phyloP scores from a whole-genome alignment of 2,113 vertebrate genomes.

The Brachypteracias leptosomus region DNA sequence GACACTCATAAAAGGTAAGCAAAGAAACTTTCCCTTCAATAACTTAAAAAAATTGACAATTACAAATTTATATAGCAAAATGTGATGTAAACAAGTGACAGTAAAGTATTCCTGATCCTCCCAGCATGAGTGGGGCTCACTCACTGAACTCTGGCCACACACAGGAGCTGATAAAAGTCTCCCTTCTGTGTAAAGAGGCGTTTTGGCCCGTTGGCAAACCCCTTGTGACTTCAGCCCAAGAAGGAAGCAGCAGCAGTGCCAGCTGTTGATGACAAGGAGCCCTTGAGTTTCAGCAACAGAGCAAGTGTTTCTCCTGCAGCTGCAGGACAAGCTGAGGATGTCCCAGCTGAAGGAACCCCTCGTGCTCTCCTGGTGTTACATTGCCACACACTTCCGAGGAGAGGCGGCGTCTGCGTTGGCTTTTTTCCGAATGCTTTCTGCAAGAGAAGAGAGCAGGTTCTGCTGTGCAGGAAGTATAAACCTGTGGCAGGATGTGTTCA shows the following conservation, averaged over 20 bases:
- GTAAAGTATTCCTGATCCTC: not conserved
- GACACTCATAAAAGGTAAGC: not conserved
- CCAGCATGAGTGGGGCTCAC: not conserved
- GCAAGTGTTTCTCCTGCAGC: not conserved
- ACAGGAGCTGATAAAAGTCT: not conserved
- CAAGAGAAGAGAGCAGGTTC: not conserved
- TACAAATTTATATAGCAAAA: not conserved
- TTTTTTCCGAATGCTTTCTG: conserved; percentile 88
- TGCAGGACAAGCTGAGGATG: not conserved
- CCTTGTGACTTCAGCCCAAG: not conserved
- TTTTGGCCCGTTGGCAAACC: not conserved
- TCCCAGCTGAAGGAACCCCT: fast-evolving
- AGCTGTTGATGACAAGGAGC: not conserved
- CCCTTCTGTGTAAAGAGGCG: not conserved
- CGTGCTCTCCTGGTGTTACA: conserved; percentile 65
- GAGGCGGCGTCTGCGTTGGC: conserved; percentile 76
- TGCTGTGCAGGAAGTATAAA: not conserved
- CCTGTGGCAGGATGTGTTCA: not conserved
- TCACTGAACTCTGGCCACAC: not conserved
- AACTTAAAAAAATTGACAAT: not conserved
- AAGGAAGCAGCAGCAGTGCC: not conserved
- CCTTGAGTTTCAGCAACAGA: not conserved
- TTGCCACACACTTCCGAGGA: conserved; percentile 77
- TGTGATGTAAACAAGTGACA: not conserved
- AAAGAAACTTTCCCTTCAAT: not conserved